Evolutionary conservation across 2,888 invertebrate genomes (phyloP), one percentile per base, ranked within the genome.

Genomic region (Trichacis sp.): DNA sequence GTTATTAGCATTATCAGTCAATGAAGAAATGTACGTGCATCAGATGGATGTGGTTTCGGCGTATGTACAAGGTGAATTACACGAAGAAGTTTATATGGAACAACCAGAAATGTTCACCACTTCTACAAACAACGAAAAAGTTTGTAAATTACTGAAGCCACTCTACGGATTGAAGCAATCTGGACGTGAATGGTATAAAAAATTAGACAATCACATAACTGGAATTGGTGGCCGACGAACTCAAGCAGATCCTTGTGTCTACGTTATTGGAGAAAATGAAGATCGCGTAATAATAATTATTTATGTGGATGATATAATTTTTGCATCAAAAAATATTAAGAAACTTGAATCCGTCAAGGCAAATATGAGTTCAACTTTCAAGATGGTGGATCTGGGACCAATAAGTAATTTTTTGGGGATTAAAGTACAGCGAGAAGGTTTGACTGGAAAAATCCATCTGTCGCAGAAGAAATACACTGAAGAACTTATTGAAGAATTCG

Each of bases 21-120:
- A 70, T 14, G 59, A 70, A 11, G 63, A 64, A 45, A 71, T 73
- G 68, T 30, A 73, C 40, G 60, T 73, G 1, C 69, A 74, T 43
- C 74, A 73, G 29, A 66, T 73, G 71, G 71, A 72, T 15, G 69
- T 74, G 0, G 17, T 69, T 14, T 38, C 66, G 11, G 70, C 69
- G 0, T 70, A 70, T 18, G 53, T 65, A 1, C 70, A 72, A 64
- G 71, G 66, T 6, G 68, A 68, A 2, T 29, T 70, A 1, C 6
- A 48, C 18, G 69, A 71, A 6, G 65, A 69, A 19, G 14, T 70
- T 1, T 70, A 62, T 24, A 69, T 71, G 62, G 54, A 64, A 20
- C 67, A 68, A 20, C 68, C 71, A 6, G 51, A 70, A 30, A 53
- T 62, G 56, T 71, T 69, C 49, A n/a, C 49, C 6, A 12, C 59